Conservation (phyloP, 1,140 invertebrate genomes). For the Pantala flavescens region DNA sequence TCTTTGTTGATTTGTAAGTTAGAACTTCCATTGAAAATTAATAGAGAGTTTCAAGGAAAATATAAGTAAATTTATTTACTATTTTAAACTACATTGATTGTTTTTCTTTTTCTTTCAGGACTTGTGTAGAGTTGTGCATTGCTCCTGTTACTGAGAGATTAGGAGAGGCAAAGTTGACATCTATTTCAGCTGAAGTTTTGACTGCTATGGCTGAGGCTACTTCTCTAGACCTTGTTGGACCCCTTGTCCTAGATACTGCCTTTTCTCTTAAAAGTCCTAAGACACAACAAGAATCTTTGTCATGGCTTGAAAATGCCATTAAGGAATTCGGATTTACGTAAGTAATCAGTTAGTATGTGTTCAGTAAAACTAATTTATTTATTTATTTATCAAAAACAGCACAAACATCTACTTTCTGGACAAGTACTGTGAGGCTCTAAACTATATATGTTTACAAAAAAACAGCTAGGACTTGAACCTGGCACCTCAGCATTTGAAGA, state of each 20-base stretch:
- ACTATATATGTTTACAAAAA: too few relatives aligned
- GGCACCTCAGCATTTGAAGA: too few relatives aligned
- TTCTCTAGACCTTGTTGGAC: constrained; percentile 61
- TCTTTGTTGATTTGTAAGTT: too few relatives aligned
- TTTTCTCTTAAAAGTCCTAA: constrained; percentile 86
- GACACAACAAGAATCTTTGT: constrained; percentile 72
- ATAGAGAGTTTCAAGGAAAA: too few relatives aligned
- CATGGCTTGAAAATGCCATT: constrained; percentile 66
- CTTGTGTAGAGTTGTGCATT: constrained; percentile 62
- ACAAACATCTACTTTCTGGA: too few relatives aligned
- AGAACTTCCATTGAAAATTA: too few relatives aligned
- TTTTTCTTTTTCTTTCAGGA: constrained; percentile 34
- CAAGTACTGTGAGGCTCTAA: too few relatives aligned
- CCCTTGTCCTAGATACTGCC: constrained; percentile 57
- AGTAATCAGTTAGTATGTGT: constrained; percentile 31
- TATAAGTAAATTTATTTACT: too few relatives aligned
- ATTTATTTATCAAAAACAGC: too few relatives aligned
- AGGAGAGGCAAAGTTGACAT: constrained; percentile 70
- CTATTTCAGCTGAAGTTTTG: constrained; percentile 56
- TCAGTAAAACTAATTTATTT: too few relatives aligned
- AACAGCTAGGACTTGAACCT: too few relatives aligned
- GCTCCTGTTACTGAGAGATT: constrained; percentile 76
- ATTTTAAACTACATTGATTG: too few relatives aligned
- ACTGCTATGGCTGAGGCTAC: constrained; percentile 66
- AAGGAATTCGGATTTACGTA: constrained; percentile 75